These are phyloP conservation scores for Penaeus japonicus DNA, from an alignment of 1,140 invertebrate species.

Conservation along the genomic window DNA sequence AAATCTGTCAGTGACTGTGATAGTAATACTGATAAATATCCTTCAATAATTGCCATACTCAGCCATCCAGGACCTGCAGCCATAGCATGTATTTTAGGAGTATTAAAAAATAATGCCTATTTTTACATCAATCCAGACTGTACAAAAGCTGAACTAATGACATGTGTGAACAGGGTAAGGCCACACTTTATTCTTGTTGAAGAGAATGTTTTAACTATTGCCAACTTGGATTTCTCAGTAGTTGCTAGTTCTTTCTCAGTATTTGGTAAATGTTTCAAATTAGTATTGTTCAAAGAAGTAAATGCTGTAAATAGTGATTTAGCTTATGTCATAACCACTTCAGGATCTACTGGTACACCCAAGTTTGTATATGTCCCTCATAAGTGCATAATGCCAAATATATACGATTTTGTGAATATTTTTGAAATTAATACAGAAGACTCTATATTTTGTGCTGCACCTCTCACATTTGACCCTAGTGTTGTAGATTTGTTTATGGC, in stretches of 20 bases:
- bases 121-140: no score
- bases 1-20: no score
- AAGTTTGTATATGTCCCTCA: constrained; percentile 48
- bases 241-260: not conserved
- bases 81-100: no score
- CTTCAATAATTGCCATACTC: no score
- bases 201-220: no score
- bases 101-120: no score
- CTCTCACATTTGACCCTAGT: constrained; percentile 46
- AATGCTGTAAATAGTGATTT: not conserved
- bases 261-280: not conserved
- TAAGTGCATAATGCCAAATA: constrained; percentile 32
- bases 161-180: no score
- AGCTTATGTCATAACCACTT: constrained; percentile 40
- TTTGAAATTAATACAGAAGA: not conserved
- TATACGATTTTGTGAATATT: not conserved
- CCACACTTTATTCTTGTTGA: no score
- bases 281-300: not conserved
- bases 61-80: no score
- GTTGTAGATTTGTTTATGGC: constrained; percentile 43
- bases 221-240: no score
- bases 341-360: constrained; percentile 34
- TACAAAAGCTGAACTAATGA: no score
- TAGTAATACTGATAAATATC: no score
- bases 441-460: constrained; percentile 35